These are phyloP conservation scores for Alloscopus bannaensis DNA, from an alignment of 2,888 invertebrate genomes.

Conservation along the genomic window DNA sequence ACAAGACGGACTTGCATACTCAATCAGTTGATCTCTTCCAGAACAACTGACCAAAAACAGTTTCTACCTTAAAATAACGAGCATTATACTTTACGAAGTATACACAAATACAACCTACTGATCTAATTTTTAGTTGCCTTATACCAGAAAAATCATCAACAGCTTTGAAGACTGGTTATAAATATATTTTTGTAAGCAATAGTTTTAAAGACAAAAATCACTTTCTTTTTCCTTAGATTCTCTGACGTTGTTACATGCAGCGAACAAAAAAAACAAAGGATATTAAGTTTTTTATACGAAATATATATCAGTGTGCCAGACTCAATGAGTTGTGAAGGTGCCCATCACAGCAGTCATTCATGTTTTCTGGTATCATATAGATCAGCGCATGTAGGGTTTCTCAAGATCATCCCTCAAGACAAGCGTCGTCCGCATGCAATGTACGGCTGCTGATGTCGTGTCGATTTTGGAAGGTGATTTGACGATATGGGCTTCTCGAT, in stretches of 20 bases:
- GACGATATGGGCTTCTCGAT: slow-evolving; percentile 17
- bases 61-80: too few species aligned
- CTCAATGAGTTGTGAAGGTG: background rate
- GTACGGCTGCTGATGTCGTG: background rate
- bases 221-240: background rate
- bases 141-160: background rate
- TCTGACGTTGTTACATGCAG: background rate
- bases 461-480: background rate
- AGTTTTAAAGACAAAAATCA: background rate
- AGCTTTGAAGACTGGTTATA: too few species aligned
- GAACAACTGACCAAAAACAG: background rate
- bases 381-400: slow-evolving; percentile 48
- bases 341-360: background rate
- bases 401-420: background rate
- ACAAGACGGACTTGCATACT: slow-evolving; percentile 61
- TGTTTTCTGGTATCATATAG: slow-evolving; percentile 37
- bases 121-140: background rate
- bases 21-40: slow-evolving; percentile 39
- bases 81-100: too few species aligned
- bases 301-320: slow-evolving; percentile 13
- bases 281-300: background rate
- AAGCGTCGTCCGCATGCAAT: background rate
- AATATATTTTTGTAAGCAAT: background rate
- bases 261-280: too few species aligned
- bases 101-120: too few species aligned